Conservation (phyloP, 2,797 vertebrate species). For the Mormyrops boulengeri region DNA sequence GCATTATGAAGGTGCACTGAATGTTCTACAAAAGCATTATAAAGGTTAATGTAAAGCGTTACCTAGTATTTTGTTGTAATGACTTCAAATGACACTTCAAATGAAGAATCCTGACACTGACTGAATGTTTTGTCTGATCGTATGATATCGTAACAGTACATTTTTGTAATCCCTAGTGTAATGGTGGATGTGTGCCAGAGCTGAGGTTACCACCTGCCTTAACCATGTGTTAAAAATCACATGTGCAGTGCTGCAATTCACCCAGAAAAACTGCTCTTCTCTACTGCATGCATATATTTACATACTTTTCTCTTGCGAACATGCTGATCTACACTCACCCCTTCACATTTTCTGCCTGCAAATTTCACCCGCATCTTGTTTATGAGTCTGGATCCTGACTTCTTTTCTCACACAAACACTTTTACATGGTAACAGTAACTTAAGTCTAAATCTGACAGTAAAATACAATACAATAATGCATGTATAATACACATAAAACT, state of each 20-base stretch:
- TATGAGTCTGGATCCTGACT: not conserved
- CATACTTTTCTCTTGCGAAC: constrained; percentile 4
- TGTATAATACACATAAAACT: not conserved
- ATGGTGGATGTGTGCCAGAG: not conserved
- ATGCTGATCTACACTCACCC: not conserved
- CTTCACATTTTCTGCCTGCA: not conserved
- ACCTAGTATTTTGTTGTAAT: not conserved
- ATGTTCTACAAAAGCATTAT: not conserved
- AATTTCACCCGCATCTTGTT: not conserved
- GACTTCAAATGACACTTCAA: not conserved
- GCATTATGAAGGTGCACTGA: not conserved
- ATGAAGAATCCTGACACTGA: not conserved
- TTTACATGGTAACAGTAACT: not conserved
- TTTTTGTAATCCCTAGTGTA: not conserved
- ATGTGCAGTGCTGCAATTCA: not conserved
- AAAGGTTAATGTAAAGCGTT: not conserved
- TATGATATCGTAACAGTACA: not conserved
- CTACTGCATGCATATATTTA: constrained; percentile 7
- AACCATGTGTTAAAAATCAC: not conserved
- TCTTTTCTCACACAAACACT: not conserved
- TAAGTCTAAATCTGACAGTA: not conserved
- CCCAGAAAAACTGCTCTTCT: not conserved
- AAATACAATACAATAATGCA: not conserved
- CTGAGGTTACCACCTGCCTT: not conserved
- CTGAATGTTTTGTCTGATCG: not conserved